Evolutionary conservation across 1,140 invertebrate species (phyloP).

Genomic region (Agrypnia vestita): DNA sequence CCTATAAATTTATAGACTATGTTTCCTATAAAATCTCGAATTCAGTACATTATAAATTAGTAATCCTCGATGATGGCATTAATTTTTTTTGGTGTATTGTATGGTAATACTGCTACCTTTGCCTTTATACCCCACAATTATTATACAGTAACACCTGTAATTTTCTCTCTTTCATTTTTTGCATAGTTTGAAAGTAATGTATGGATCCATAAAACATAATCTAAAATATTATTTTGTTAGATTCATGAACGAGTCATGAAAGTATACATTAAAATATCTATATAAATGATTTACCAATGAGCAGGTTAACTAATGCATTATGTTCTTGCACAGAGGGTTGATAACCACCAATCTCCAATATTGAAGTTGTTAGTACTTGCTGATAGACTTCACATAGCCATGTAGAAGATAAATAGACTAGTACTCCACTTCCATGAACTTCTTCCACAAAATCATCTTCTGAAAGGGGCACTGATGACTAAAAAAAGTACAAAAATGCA

Average conservation of each 20-base stretch:
- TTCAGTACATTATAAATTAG: too few relatives aligned
- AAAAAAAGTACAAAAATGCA: slow-evolving; percentile 23
- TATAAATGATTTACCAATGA: slow-evolving; percentile 78
- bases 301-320: slow-evolving; percentile 82
- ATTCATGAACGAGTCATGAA: too few relatives aligned
- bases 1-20: too few relatives aligned
- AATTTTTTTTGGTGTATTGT: too few relatives aligned
- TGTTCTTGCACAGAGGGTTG: slow-evolving; percentile 74
- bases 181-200: slow-evolving; percentile 10
- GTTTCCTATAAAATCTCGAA: too few relatives aligned
- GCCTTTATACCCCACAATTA: too few relatives aligned
- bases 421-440: slow-evolving; percentile 90
- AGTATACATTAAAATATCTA: neutral
- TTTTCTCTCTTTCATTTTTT: too few relatives aligned
- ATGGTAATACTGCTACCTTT: too few relatives aligned
- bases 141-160: too few relatives aligned
- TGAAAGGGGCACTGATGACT: slow-evolving; percentile 77
- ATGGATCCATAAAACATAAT: neutral
- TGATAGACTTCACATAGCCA: slow-evolving; percentile 95
- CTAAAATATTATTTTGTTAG: neutral
- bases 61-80: too few relatives aligned
- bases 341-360: slow-evolving; percentile 82
- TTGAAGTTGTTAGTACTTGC: slow-evolving; percentile 83
- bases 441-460: slow-evolving; percentile 92
- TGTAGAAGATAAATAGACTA: slow-evolving; percentile 91